These are phyloP conservation scores for Olivierus martensii DNA, from an alignment of 1,140 invertebrate species.

Conservation along the genomic window DNA sequence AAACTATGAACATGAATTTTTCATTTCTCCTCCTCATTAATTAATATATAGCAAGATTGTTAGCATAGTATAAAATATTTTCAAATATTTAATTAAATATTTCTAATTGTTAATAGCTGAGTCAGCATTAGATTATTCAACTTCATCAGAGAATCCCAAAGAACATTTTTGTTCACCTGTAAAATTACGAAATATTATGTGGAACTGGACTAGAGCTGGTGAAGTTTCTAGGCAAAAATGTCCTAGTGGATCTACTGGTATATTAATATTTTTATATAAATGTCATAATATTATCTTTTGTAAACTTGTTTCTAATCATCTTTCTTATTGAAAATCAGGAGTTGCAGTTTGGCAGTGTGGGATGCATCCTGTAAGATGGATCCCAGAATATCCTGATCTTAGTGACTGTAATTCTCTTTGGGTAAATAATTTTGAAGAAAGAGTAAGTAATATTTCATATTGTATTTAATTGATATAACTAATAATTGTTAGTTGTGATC, in stretches of 20 bases:
- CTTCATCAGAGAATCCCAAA: not conserved
- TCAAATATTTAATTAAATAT: too few relatives aligned
- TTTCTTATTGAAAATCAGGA: too few relatives aligned
- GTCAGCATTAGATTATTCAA: too few relatives aligned
- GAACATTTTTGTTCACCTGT: slow-evolving; percentile 44
- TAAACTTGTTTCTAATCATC: not conserved
- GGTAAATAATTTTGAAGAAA: slow-evolving; percentile 51
- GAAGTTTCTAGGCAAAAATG: slow-evolving; percentile 65
- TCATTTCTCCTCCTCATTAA: too few relatives aligned
- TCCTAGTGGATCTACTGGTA: slow-evolving; percentile 70
- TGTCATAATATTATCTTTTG: too few relatives aligned
- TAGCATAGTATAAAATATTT: too few relatives aligned
- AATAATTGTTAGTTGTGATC: too few relatives aligned
- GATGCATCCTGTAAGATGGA: slow-evolving; percentile 42
- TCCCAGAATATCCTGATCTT: slow-evolving; percentile 61
- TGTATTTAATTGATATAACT: too few relatives aligned
- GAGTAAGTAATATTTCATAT: slow-evolving; percentile 20
- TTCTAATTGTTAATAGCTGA: too few relatives aligned
- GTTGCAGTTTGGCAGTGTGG: slow-evolving; percentile 29
- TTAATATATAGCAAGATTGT: too few relatives aligned
- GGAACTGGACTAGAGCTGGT: slow-evolving; percentile 72
- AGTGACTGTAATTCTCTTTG: slow-evolving; percentile 82
- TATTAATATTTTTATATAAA: slow-evolving; percentile 47
- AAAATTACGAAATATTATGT: slow-evolving; percentile 58
- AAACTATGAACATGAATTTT: too few relatives aligned